Base-by-base conservation (phyloP, 2,113 vertebrate species). In the Laterallus jamaicensis region DNA sequence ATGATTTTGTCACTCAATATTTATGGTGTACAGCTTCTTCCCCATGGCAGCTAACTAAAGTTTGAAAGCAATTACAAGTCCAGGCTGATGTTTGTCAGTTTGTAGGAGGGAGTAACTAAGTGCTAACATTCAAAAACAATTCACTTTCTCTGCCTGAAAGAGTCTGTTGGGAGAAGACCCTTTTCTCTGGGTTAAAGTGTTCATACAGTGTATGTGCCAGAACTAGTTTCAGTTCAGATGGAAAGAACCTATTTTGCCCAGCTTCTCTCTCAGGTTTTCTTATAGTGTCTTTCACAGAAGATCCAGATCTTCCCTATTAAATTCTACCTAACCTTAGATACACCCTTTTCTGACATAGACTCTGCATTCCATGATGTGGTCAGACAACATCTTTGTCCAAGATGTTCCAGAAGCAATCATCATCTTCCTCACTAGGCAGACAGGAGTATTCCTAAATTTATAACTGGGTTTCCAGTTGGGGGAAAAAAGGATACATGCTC, bases 61-160 rank as follows among this genome's bases (percentile, higher is more conserved):
- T 86, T 94, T 92, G 81, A 92, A 93, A 96, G 82, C 69, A 92
- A 93, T 96, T 92, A 78, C 86, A 88, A 96, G 93, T 54, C 90
- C 94, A 58, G 66, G 80, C 60, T 93, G 86, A 92, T 95, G 88
- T 94, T 90, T 95, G 68, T 88, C 62, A 26, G 76, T 88, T 78
- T 88, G 73, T 78, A 75, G 83, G 69, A 86, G 85, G 79, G 28
- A 94, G 88, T 88, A 94, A 92, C 89, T 86, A 92, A 92, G 82
- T 88, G 80, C 67, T 92, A 81, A 86, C 76, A 76, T 91, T 56
- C 66, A 68, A 93, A 87, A 95, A 22, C 49, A 90, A 86, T 90
- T 78, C 42, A 54, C 44, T 78, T 74, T 75, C 92, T 75, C 42
- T 84, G 76, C 69, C 58, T 71, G 42, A 68, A 90, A 55, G 47